These are phyloP conservation scores for Perithous albicinctus DNA, from an alignment of 2,888 invertebrate species.

Conservation along the genomic window DNA sequence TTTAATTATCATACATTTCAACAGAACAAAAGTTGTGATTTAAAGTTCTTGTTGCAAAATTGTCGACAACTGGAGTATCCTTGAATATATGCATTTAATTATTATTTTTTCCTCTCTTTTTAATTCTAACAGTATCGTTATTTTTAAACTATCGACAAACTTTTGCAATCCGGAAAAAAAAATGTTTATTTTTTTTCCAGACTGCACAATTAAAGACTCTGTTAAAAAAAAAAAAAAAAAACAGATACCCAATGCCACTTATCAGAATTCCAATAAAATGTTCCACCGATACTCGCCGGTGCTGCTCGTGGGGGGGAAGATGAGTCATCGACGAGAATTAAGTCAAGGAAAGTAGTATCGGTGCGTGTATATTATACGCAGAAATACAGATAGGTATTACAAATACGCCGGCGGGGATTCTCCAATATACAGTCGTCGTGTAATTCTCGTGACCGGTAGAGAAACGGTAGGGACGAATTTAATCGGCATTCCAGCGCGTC, in stretches of 20 bases:
- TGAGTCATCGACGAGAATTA: conserved; percentile 50
- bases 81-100: too few species aligned
- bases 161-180: neutral
- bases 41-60: too few species aligned
- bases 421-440: conserved; percentile 4
- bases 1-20: too few species aligned
- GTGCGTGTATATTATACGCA: conserved; percentile 21
- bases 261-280: conserved; percentile 44
- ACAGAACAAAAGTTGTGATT: too few species aligned
- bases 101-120: too few species aligned
- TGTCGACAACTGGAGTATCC: too few species aligned
- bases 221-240: neutral
- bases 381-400: conserved; percentile 20
- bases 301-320: conserved; percentile 31
- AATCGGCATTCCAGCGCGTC: conserved; percentile 45
- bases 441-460: conserved; percentile 2
- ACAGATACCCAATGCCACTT: neutral
- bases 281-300: conserved; percentile 24
- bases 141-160: too few species aligned
- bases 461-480: conserved; percentile 37
- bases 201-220: neutral
- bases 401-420: conserved; percentile 7
- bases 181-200: neutral
- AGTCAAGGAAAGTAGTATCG: conserved; percentile 37
- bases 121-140: too few species aligned